These are phyloP conservation scores for Grammomys dolichurus DNA, from an alignment of 2,113 vertebrate genomes.

Conservation along the genomic window DNA sequence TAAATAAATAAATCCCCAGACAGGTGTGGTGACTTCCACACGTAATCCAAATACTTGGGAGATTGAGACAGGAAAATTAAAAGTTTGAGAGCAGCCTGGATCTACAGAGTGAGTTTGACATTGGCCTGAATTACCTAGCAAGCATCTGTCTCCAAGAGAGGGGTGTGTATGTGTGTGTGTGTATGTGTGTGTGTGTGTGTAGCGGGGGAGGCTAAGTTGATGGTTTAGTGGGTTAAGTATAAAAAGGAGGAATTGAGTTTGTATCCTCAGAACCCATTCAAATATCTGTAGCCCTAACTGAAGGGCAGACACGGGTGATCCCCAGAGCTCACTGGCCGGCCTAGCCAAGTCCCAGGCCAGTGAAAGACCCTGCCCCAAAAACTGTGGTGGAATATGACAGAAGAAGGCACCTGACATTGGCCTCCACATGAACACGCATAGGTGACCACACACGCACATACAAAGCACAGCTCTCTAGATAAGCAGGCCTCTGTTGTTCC, in stretches of 20 bases:
- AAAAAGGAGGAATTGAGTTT: not conserved
- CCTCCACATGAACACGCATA: not conserved
- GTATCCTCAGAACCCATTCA: not conserved
- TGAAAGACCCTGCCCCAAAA: not conserved
- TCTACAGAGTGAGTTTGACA: not conserved
- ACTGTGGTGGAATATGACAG: not conserved
- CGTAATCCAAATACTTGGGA: not conserved
- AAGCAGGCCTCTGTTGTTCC: not conserved
- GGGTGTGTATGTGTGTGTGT: not conserved
- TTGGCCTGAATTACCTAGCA: not conserved
- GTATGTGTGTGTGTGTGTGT: not conserved
- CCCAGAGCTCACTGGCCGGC: not conserved
- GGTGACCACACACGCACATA: not conserved
- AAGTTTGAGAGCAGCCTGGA: not conserved
- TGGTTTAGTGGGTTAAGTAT: not conserved
- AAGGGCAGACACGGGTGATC: not conserved
- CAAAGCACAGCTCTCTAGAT: not conserved
- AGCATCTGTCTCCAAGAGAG: not conserved
- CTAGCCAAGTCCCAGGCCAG: not conserved
- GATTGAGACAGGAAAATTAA: not conserved
- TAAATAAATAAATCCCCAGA: not conserved
- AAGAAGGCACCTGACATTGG: not conserved
- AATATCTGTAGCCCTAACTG: not conserved
- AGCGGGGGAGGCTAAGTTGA: not conserved
- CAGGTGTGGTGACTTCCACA: too few species aligned